Evolutionary conservation across 2,113 vertebrate genomes (phyloP), one percentile per base, ranked within the genome.

Genomic region (Todiramphus saurophagus): DNA sequence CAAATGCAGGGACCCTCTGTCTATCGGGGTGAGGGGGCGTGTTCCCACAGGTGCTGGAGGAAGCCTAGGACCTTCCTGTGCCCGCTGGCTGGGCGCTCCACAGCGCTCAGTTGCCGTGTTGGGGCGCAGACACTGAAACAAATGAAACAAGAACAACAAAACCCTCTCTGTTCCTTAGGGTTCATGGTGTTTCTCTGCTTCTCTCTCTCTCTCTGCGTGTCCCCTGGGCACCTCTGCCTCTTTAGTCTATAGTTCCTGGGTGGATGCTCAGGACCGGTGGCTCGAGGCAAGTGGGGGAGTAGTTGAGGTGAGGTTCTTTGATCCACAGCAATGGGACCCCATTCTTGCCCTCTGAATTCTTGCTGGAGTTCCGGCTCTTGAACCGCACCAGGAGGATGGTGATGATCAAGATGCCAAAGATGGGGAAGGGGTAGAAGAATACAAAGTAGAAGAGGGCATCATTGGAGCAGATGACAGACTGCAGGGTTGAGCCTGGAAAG

Each of bases 371-470:
- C 59, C 99, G 98, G 94, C 98, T 98, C 98, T 99, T 99, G 98
- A 99, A 99, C 93, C 99, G 99, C 82, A 99, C 99, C n/a, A 99
- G 97, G 69, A 99, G 98, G 96, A 99, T 98, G 51, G 99, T 98
- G 95, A 99, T 99, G 98, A 99, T 98, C 72, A 99, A 99, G 97
- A 99, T 98, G 92, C 98, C 99, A 0, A 99, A 99, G 97, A 99
- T 99, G 93, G 99, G 99, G 97, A 99, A 99, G 2, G 99, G 99
- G 97, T 99, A 99, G 94, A 99, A 99, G 98, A 99, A 99, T 93
- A 99, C 98, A 3, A 99, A 99, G 98, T 99, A 99, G 98, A 99
- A 99, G 89, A 99, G 99, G 1, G 99, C 99, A 0, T 99, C 98
- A 1, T 99, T 99, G 98, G 99, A 98, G 96, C 99, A 99, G 95